Percentiles rank a stretch among this genome's conserved stretches.
Evolutionary conservation across 2,888 invertebrate species (phyloP).

Genomic region (Caenorhabditis afra): DNA sequence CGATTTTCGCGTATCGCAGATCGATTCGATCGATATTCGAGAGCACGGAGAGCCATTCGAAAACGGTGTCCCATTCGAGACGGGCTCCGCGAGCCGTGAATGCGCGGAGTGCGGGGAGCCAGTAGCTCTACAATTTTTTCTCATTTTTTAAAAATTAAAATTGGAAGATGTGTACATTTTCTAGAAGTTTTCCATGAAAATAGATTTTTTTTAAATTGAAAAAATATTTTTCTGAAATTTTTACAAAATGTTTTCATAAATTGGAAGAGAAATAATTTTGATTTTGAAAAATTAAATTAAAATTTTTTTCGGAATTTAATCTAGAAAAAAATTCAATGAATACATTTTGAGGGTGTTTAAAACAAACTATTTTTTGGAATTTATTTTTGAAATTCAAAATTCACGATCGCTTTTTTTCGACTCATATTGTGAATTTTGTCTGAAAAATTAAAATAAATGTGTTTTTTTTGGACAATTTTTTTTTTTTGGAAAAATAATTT

Average conservation of each 20-base stretch:
- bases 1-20: conserved; percentile 14
- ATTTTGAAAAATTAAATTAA: background rate
- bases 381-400: no score
- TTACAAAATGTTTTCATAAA: background rate
- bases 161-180: no score
- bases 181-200: no score
- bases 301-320: background rate
- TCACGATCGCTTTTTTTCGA: no score
- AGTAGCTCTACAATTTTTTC: conserved; percentile 10
- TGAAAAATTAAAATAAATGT: background rate
- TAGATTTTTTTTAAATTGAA: no score
- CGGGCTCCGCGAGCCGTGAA: conserved; percentile 13
- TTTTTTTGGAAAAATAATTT: background rate
- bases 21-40: conserved; percentile 22
- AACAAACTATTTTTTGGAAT: no score
- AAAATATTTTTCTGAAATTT: no score
- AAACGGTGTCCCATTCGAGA: conserved; percentile 28
- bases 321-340: background rate
- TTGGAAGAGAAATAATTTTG: no score
- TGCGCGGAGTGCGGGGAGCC: conserved; percentile 23
- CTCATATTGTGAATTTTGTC: background rate
- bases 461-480: background rate
- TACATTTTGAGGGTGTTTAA: no score
- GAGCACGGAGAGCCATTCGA: conserved; percentile 26
- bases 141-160: no score